A percentile compares a stretch with the other conserved stretches of the same genome.
Conservation (phyloP, 2,113 vertebrate species). For the Narcine bancroftii region DNA sequence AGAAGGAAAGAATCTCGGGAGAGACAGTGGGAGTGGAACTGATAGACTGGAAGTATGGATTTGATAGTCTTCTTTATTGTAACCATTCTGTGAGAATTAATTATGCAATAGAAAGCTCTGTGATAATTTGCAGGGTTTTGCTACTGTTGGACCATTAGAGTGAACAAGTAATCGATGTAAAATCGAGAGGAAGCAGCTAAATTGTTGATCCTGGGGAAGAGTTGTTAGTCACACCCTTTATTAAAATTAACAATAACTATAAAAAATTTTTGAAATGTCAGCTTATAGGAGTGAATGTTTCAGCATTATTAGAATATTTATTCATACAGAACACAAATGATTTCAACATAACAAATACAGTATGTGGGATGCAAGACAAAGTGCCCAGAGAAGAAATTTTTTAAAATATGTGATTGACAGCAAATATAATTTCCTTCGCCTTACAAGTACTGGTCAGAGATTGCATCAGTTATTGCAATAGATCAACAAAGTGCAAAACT, state of each 20-base stretch:
- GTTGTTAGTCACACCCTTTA: not conserved
- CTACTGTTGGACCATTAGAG: not conserved
- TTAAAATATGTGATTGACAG: not conserved
- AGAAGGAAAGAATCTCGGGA: too few species aligned
- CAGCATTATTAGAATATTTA: constrained; percentile 22
- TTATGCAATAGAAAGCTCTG: too few species aligned
- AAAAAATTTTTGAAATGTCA: not conserved
- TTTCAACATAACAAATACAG: not conserved
- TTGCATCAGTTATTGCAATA: constrained; percentile 31
- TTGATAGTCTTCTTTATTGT: too few species aligned
- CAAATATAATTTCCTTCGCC: not conserved
- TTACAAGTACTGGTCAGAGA: not conserved
- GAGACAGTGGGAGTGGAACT: too few species aligned
- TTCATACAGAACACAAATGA: not conserved
- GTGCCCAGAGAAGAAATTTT: not conserved
- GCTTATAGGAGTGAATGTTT: constrained; percentile 22
- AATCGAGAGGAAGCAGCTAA: not conserved
- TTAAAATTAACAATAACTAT: not conserved
- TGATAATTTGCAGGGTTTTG: not conserved
- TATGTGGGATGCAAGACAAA: not conserved
- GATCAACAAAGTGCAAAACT: constrained; percentile 82
- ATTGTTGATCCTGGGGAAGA: not conserved
- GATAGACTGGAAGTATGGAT: too few species aligned
- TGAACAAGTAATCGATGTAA: not conserved
- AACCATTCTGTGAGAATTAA: too few species aligned